Percentiles rank a stretch among this genome's conserved stretches.
These are phyloP conservation scores for Cinara cedri DNA, from an alignment of 2,888 invertebrate species.

Conservation along the genomic window DNA sequence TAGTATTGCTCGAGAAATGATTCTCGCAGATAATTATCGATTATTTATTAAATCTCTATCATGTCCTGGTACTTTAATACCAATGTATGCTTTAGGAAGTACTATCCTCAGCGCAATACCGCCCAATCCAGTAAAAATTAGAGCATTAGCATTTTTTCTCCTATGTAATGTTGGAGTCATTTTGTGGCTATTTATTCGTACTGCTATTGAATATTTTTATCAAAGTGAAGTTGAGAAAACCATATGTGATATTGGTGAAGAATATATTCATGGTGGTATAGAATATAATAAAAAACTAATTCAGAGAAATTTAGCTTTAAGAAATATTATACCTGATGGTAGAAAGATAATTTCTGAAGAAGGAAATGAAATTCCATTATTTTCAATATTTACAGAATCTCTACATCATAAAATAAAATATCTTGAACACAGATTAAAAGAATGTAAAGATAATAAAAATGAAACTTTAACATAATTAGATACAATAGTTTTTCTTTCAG, in stretches of 20 bases:
- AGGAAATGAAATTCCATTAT: constrained; percentile 74
- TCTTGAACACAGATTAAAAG: constrained; percentile 68
- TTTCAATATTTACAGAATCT: constrained; percentile 73
- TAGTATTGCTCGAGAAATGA: constrained; percentile 78
- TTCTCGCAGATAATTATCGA: constrained; percentile 69
- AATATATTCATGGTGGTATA: constrained; percentile 75
- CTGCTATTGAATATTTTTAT: constrained; percentile 69
- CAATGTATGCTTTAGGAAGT: constrained; percentile 60
- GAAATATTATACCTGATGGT: constrained; percentile 70
- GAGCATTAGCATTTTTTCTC: constrained; percentile 67
- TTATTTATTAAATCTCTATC: constrained; percentile 68
- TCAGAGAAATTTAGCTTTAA: constrained; percentile 75
- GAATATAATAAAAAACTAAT: constrained; percentile 78
- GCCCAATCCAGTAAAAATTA: constrained; percentile 58
- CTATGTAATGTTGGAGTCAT: constrained; percentile 68
- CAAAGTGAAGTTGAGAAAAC: constrained; percentile 71
- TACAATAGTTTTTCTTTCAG: neutral
- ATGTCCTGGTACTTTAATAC: constrained; percentile 64
- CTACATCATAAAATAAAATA: constrained; percentile 71
- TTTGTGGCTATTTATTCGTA: constrained; percentile 71
- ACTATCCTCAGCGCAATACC: neutral
- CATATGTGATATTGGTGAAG: constrained; percentile 69
- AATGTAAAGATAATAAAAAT: constrained; percentile 60
- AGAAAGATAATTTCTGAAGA: constrained; percentile 69
- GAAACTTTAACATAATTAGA: neutral